A percentile compares a stretch with the other conserved stretches of the same genome.
phyloP scores from a whole-genome alignment of 2,797 vertebrate genomes.

The Odontamblyopus rebecca region DNA sequence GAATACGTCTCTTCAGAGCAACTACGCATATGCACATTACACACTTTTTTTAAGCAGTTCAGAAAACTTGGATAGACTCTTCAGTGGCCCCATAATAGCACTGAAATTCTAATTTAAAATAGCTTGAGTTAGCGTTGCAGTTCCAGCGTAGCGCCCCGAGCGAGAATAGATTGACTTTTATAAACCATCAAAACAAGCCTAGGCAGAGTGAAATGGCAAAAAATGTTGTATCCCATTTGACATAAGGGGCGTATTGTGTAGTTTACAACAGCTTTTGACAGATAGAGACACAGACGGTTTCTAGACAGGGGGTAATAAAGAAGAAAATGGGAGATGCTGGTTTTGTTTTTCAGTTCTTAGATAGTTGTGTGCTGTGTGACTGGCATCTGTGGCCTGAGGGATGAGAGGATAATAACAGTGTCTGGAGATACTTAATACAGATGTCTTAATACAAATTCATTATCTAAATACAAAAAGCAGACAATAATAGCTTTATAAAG shows the following conservation, averaged over 20 bases:
- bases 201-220: conserved; percentile 67
- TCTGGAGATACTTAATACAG: conserved; percentile 40
- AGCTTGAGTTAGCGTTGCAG: conserved; percentile 47
- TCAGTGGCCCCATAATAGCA: no score
- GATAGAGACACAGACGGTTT: conserved; percentile 32
- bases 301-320: conserved; percentile 48
- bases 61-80: no score
- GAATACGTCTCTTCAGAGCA: no score
- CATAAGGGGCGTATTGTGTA: conserved; percentile 65
- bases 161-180: conserved; percentile 64
- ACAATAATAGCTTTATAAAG: no score
- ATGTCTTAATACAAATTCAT: conserved; percentile 63
- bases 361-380: conserved; percentile 55
- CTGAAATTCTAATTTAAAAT: not conserved
- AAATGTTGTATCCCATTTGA: conserved; percentile 72
- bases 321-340: conserved; percentile 34
- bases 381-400: conserved; percentile 37
- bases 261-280: conserved; percentile 9
- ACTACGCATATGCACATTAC: no score
- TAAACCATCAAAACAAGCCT: conserved; percentile 46
- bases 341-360: conserved; percentile 19
- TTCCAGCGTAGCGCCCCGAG: conserved; percentile 49
- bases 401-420: conserved; percentile 54
- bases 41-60: no score
- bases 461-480: conserved; percentile 23